A percentile compares a stretch with the other conserved stretches of the same genome.
Conservation (phyloP, 1,140 invertebrate species). For the Lucilia cuprina region DNA sequence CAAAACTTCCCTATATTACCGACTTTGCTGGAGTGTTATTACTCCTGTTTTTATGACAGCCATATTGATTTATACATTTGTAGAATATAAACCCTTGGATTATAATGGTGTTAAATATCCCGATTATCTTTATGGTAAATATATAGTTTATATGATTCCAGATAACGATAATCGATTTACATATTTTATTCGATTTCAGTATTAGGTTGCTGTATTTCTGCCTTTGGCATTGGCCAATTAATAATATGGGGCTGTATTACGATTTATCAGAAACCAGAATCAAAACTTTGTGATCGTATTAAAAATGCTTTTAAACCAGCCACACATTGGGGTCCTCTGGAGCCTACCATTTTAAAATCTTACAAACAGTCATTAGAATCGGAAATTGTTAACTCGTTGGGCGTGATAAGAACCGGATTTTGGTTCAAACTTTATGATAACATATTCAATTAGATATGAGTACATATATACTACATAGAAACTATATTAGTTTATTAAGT, state of each 20-base stretch:
- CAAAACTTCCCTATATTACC: conserved; percentile 77
- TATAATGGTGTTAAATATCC: conserved; percentile 65
- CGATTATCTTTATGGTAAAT: conserved; percentile 63
- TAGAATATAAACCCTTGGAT: conserved; percentile 64
- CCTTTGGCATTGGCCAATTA: conserved; percentile 66
- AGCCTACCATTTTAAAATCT: conserved; percentile 49
- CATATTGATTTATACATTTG: conserved; percentile 71
- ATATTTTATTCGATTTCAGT: conserved; percentile 50
- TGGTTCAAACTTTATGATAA: conserved; percentile 60
- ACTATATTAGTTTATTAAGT: too few relatives aligned
- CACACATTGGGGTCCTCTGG: conserved; percentile 66
- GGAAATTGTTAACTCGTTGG: conserved; percentile 42
- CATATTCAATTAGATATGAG: conserved; percentile 52
- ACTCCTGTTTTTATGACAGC: conserved; percentile 74
- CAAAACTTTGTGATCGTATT: conserved; percentile 60
- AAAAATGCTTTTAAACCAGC: conserved; percentile 62
- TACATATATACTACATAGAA: too few relatives aligned
- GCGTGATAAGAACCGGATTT: conserved; percentile 45
- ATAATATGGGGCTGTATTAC: conserved; percentile 66
- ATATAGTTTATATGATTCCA: not conserved
- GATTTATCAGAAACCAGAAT: conserved; percentile 48
- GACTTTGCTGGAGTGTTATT: conserved; percentile 79
- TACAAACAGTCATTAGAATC: conserved; percentile 47
- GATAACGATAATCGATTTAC: not conserved
- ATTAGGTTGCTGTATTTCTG: conserved; percentile 67